These are phyloP conservation scores for Aelia acuminata DNA, from an alignment of 2,888 invertebrate genomes.

Conservation along the genomic window DNA sequence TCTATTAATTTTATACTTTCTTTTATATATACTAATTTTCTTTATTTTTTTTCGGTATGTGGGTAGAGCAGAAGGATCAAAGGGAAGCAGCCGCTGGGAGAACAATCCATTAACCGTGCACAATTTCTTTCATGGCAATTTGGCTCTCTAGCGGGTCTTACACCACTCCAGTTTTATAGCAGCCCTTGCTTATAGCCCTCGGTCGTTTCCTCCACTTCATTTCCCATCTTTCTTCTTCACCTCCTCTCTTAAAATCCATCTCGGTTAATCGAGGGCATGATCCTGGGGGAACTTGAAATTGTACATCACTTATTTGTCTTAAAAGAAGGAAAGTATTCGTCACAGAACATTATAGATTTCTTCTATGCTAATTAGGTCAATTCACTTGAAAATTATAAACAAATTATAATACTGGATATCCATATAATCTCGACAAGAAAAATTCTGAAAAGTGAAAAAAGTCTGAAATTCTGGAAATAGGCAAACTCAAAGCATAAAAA, in stretches of 20 bases:
- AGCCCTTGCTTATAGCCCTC: neutral
- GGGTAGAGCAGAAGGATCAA: neutral
- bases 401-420: no score
- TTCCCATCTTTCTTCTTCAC: neutral
- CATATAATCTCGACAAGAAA: no score
- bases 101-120: constrained; percentile 38
- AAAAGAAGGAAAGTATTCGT: no score
- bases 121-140: constrained; percentile 46
- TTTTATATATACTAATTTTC: neutral
- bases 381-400: no score
- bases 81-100: neutral
- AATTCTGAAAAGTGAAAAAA: no score
- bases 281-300: no score
- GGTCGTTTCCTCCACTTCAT: neutral
- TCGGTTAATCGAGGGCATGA: neutral
- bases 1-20: constrained; percentile 39
- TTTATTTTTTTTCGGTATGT: neutral
- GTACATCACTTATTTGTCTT: no score
- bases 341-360: no score
- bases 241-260: neutral
- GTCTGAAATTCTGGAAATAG: no score
- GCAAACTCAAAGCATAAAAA: no score
- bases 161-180: constrained; percentile 41
- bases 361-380: no score
- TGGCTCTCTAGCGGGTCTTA: neutral